Evolutionary conservation across 2,888 invertebrate species (phyloP).

Genomic region (Invenusta paracnida): DNA sequence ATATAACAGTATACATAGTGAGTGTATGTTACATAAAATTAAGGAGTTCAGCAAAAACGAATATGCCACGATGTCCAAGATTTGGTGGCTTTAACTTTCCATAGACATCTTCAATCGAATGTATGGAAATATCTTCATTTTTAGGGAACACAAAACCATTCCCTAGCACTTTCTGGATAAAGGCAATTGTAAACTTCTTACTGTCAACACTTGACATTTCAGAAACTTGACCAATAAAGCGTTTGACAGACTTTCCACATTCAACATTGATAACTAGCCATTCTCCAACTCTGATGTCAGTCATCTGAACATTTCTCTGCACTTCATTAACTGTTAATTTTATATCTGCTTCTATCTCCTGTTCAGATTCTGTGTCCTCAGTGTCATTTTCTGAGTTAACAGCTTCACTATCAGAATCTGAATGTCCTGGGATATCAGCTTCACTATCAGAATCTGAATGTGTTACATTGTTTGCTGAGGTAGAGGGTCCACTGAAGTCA

Average conservation of each 20-base stretch:
- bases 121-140: background rate
- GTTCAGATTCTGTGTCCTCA: no score
- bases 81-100: background rate
- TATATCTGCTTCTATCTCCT: no score
- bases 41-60: background rate
- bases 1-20: no score
- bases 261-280: no score
- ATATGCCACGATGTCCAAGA: background rate
- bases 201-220: background rate
- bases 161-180: background rate
- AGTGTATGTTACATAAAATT: background rate
- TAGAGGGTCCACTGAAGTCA: background rate
- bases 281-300: no score
- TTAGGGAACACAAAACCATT: background rate
- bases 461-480: background rate
- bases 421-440: no score
- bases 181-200: background rate
- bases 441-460: background rate
- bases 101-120: no score
- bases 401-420: background rate
- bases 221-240: no score
- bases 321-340: no score
- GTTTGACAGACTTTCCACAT: no score
- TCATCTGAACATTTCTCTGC: no score
- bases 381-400: no score